Evolutionary conservation across 2,888 invertebrate genomes (phyloP).

Genomic region (Diloba caeruleocephala): DNA sequence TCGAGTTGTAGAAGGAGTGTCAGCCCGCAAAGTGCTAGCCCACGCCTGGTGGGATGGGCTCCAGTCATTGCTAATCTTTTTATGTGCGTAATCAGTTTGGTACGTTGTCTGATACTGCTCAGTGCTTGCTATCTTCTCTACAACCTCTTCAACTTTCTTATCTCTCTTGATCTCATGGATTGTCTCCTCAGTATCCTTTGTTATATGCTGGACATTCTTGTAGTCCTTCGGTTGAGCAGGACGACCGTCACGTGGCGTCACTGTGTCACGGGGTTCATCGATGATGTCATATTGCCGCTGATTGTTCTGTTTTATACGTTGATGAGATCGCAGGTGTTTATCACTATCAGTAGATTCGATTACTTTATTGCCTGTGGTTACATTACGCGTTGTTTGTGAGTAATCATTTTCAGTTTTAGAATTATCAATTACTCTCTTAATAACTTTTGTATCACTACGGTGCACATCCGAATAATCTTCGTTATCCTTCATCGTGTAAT

Average conservation of each 20-base stretch:
- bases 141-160: conserved; percentile 66
- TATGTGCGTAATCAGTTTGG: conserved; percentile 88
- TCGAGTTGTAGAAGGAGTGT: conserved; percentile 89
- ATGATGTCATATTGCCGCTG: conserved; percentile 51
- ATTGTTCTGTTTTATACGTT: conserved; percentile 34
- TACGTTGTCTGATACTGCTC: conserved; percentile 90
- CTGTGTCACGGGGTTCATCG: conserved; percentile 46
- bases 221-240: conserved; percentile 47
- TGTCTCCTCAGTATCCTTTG: conserved; percentile 62
- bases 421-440: conserved; percentile 47
- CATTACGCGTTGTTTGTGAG: conserved; percentile 44
- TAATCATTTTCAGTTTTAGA: conserved; percentile 49
- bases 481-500: conserved; percentile 51
- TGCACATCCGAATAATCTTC: conserved; percentile 55
- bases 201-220: conserved; percentile 57
- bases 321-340: conserved; percentile 44
- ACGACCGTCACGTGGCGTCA: conserved; percentile 30
- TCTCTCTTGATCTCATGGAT: conserved; percentile 61
- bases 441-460: conserved; percentile 43
- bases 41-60: conserved; percentile 94
- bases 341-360: conserved; percentile 51
- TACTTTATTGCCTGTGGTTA: conserved; percentile 49
- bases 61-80: conserved; percentile 90
- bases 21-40: conserved; percentile 92
- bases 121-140: conserved; percentile 71